A percentile compares a stretch with the other conserved stretches of the same genome.
phyloP scores from a whole-genome alignment of 2,797 vertebrate species.

The Characodon lateralis region DNA sequence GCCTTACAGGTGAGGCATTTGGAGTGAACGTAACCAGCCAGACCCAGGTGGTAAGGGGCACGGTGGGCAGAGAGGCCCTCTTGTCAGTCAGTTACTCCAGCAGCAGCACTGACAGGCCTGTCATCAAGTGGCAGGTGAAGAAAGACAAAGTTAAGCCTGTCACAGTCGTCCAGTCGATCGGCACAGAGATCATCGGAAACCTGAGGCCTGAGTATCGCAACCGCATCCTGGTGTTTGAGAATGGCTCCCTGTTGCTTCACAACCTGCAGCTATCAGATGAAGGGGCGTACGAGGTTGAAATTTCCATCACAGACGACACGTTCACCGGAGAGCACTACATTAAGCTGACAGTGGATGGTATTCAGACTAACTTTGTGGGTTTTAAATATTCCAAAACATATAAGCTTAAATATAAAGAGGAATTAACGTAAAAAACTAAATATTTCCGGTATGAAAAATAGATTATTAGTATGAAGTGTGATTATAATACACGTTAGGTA shows the following conservation, averaged over 20 bases:
- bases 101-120: slow-evolving; percentile 90
- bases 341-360: slow-evolving; percentile 95
- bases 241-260: slow-evolving; percentile 92
- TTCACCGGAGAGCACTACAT: slow-evolving; percentile 93
- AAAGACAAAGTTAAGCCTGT: slow-evolving; percentile 88
- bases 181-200: slow-evolving; percentile 93
- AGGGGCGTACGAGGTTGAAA: slow-evolving; percentile 93
- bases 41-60: slow-evolving; percentile 86
- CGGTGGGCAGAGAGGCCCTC: slow-evolving; percentile 87
- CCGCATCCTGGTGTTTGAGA: slow-evolving; percentile 91
- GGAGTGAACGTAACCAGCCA: slow-evolving; percentile 94
- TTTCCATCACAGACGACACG: slow-evolving; percentile 96
- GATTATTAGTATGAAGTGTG: background rate
- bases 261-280: slow-evolving; percentile 90
- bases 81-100: slow-evolving; percentile 94
- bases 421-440: no score
- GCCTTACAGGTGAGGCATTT: slow-evolving; percentile 78
- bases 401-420: background rate
- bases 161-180: slow-evolving; percentile 95
- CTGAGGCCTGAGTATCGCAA: slow-evolving; percentile 91
- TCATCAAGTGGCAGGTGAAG: slow-evolving; percentile 97
- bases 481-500: background rate
- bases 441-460: background rate
- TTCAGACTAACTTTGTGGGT: slow-evolving; percentile 25
- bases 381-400: slow-evolving; percentile 9